Percentiles rank a stretch among this genome's conserved stretches.
phyloP scores from a whole-genome alignment of 2,888 invertebrate species.

The Drosophila niveifrons region DNA sequence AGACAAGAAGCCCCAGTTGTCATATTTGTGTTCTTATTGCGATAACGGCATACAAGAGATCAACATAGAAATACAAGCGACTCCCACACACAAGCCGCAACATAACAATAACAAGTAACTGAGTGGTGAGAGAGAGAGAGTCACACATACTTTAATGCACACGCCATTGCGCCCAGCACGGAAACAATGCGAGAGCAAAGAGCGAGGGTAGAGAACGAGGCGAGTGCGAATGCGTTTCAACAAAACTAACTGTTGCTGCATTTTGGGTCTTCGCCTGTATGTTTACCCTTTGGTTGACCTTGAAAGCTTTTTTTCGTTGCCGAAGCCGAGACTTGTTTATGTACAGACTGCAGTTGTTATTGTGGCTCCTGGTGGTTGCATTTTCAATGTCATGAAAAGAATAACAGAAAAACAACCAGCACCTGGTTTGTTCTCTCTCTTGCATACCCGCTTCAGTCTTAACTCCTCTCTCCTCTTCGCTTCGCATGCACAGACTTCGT shows the following conservation, averaged over 20 bases:
- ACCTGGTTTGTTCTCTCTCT: slow-evolving; percentile 42
- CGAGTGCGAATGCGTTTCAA: slow-evolving; percentile 14
- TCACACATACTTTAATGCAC: not conserved
- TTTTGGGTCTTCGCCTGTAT: slow-evolving; percentile 22
- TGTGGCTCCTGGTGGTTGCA: slow-evolving; percentile 45
- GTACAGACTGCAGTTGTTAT: slow-evolving; percentile 59
- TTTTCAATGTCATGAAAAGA: slow-evolving; percentile 68
- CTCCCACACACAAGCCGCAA: slow-evolving; percentile 6
- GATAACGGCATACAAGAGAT: slow-evolving; percentile 27
- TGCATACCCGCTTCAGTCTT: slow-evolving; percentile 3
- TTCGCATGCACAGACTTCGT: not conserved
- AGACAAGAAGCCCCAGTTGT: not conserved
- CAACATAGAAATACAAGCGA: slow-evolving; percentile 4
- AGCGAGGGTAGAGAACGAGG: slow-evolving; percentile 16
- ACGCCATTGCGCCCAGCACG: not conserved
- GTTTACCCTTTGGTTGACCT: slow-evolving; percentile 73
- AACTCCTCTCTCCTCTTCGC: slow-evolving; percentile 6
- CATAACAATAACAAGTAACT: not conserved
- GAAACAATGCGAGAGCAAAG: not conserved
- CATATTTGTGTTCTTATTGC: slow-evolving; percentile 5
- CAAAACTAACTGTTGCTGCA: slow-evolving; percentile 70
- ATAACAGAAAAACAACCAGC: slow-evolving; percentile 41
- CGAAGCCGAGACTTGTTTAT: slow-evolving; percentile 17
- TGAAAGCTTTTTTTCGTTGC: slow-evolving; percentile 49
- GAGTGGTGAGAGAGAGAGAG: not conserved